These are phyloP conservation scores for Drosophila equinoxialis DNA, from an alignment of 1,140 invertebrate genomes.

Conservation along the genomic window DNA sequence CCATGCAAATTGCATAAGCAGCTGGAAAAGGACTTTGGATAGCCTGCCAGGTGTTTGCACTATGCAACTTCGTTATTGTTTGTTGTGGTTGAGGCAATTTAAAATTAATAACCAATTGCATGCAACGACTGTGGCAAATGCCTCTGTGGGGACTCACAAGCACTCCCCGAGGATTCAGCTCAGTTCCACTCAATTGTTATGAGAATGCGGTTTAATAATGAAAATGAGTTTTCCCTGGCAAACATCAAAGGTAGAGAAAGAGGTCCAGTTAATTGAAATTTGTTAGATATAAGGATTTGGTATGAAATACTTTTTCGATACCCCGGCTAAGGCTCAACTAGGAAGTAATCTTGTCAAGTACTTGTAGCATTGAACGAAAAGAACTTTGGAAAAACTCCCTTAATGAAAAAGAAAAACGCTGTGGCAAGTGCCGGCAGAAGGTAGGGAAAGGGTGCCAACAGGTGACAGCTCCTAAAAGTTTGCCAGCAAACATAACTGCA, in stretches of 20 bases:
- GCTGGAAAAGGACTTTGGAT: conserved; percentile 27
- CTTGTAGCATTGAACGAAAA: not conserved
- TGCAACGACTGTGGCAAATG: conserved; percentile 27
- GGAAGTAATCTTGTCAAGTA: not conserved
- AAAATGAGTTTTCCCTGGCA: conserved; percentile 13
- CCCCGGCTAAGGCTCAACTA: not conserved
- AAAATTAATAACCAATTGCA: conserved; percentile 52
- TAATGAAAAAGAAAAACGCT: conserved; percentile 15
- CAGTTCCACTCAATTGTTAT: conserved; percentile 39
- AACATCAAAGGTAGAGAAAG: not conserved
- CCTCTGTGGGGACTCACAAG: conserved; percentile 29
- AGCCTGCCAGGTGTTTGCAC: conserved; percentile 1
- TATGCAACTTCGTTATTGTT: conserved; percentile 27
- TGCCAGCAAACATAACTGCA: conserved; percentile 16
- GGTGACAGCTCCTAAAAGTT: conserved; percentile 19
- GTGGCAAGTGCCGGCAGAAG: not conserved
- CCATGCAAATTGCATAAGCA: conserved; percentile 46
- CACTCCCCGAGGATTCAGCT: conserved; percentile 28
- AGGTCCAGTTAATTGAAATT: conserved; percentile 12
- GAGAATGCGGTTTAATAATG: conserved; percentile 30
- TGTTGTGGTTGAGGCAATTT: conserved; percentile 49
- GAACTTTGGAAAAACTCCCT: not conserved
- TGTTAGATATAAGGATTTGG: not conserved
- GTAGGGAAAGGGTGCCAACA: not conserved
- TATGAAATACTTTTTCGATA: not conserved